A percentile compares a stretch with the other conserved stretches of the same genome.
Conservation (phyloP, 2,113 vertebrate species). For the Paraplagusia blochii region DNA sequence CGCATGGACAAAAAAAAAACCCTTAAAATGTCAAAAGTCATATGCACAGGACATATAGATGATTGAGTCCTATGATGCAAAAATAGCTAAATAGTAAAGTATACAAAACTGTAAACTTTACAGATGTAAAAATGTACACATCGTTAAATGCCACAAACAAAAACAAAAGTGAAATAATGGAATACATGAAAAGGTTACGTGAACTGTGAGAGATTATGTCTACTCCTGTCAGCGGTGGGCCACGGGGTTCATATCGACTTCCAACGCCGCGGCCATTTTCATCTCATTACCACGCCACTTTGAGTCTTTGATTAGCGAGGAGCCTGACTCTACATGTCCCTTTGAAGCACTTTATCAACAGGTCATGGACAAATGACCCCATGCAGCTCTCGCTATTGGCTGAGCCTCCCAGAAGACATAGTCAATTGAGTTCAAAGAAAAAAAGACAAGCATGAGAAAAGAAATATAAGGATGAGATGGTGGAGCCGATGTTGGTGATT, state of each 20-base stretch:
- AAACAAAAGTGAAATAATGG: neutral
- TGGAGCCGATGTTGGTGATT: slow-evolving; percentile 11
- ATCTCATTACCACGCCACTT: slow-evolving; percentile 28
- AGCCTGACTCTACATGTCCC: slow-evolving; percentile 12
- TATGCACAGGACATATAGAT: too few relatives aligned
- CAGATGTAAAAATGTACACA: too few relatives aligned
- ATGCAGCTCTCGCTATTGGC: slow-evolving; percentile 8
- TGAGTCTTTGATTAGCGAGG: slow-evolving; percentile 40
- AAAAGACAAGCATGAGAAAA: slow-evolving; percentile 1
- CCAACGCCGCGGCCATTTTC: slow-evolving; percentile 19
- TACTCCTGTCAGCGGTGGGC: neutral
- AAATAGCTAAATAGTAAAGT: too few relatives aligned
- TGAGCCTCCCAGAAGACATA: slow-evolving; percentile 21
- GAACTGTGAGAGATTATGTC: slow-evolving; percentile 11
- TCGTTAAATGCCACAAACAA: neutral
- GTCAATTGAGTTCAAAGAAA: slow-evolving; percentile 7
- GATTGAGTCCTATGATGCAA: too few relatives aligned
- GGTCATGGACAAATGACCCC: slow-evolving; percentile 22
- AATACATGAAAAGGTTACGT: too few relatives aligned
- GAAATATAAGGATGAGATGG: neutral
- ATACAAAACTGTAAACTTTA: too few relatives aligned
- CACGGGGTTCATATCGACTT: slow-evolving; percentile 32
- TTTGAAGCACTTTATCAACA: slow-evolving; percentile 19
- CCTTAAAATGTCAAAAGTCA: too few relatives aligned
- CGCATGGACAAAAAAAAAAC: too few relatives aligned